Evolutionary conservation across 1,140 invertebrate genomes (phyloP).

Genomic region (Myzus persicae): DNA sequence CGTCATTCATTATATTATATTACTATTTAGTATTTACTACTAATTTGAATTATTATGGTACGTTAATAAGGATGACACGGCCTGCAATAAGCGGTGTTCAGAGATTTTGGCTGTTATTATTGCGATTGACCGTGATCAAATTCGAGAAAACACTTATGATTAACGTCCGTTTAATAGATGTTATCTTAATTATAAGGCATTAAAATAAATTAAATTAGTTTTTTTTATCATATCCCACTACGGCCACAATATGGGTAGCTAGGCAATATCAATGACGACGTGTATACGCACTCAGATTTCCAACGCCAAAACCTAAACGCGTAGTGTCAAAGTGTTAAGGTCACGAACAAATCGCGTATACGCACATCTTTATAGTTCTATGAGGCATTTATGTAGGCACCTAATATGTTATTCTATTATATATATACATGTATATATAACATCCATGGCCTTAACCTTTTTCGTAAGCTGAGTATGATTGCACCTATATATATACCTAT

Average conservation of each 20-base stretch:
- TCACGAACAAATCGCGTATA: background rate
- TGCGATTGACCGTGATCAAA: background rate
- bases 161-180: background rate
- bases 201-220: background rate
- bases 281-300: background rate
- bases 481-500: background rate
- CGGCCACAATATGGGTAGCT: too few species aligned
- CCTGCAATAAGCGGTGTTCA: background rate
- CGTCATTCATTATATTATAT: background rate
- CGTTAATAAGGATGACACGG: background rate
- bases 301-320: background rate
- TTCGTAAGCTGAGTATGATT: too few species aligned
- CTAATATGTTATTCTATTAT: too few species aligned
- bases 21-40: background rate
- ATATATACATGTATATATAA: too few species aligned
- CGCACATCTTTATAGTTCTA: background rate
- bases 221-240: background rate
- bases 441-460: background rate
- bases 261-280: background rate
- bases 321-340: slow-evolving; percentile 40
- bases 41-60: background rate
- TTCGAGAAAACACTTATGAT: background rate
- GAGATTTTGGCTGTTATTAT: background rate
- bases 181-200: background rate
- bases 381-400: background rate